Base-by-base conservation (phyloP, 1,140 invertebrate species). In the Lasaia peninsularis region DNA sequence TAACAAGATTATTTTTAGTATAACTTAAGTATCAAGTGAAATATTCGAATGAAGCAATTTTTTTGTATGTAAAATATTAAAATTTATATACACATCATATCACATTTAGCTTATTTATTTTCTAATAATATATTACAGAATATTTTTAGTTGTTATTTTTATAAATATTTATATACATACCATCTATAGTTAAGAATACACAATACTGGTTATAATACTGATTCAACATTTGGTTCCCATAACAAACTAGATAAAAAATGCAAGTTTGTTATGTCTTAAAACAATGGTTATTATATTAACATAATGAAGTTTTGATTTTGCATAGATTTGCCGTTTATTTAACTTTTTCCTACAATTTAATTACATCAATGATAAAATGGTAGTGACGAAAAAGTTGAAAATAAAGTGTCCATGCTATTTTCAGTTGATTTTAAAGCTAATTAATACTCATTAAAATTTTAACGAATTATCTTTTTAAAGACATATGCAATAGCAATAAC, bases 401-500 rank as follows among this genome's bases (percentile, higher is more conserved):
- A 44, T 44, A 44, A 44, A 44, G 40, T 16, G 3, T 44, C 8
- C 14, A 16, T 40, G 16, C n/a, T 16, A 7, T 3, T 10, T 2
- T 10, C 6, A 48, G n/a, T 48, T 20, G 9, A 21, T 16, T 48
- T 44, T 16, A 48, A 11, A 20, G 16, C 11, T 21, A 33, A 32
- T 11, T 33, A 31, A 20, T 10, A 16, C 31, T 31, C 16, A 5
- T n/a, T 44, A 24, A 10, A 18, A 4, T 24, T 51, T 74, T 73
- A 88, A 56, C 51, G 58, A 28, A 89, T 74, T 50, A 90, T 52
- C 71, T 86, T 90, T 69, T 86, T 89, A 24, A 90, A 76, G 40
- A 88, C 61, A 70, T 90, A 86, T 37, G 78, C 65, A 34, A 90
- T 69, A 14, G 79, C 80, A 40, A 92, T 70, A 50, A 93, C 88